Base-by-base conservation (phyloP, 1,140 invertebrate species). In the Drosophila grimshawi region DNA sequence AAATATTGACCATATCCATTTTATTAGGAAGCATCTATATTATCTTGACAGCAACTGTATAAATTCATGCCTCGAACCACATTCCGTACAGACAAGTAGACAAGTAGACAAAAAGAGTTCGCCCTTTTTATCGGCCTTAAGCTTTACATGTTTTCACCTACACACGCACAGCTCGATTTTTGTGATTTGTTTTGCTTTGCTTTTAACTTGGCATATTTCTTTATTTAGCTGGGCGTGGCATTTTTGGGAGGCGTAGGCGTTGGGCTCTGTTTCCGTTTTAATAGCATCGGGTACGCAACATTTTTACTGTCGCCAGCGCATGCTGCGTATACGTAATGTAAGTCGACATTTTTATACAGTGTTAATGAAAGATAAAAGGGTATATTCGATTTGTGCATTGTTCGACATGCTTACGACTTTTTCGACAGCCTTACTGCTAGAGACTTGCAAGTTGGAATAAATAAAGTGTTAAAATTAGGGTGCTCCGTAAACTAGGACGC, bases 291-390 rank as follows among this genome's bases (percentile, higher is more conserved):
- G 64, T 80, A 72, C 49, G 79, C 80, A 81, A 66, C 73, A 80
- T 86, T 64, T 33, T 64, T 79, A 64, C 82, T 77, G 76, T 88
- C 76, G 65, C 70, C 74, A 55, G 70, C 64, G 35, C 61, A 55
- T 68, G 52, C 68, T 80, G 83, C 83, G 82, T 86, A 86, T 86
- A 88, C 82, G 82, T 82, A 86, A 88, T 86, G 61, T 35, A 48
- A 19, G 56, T 57, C 49, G 59, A 32, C 19, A 46, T 45, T 56
- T 19, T 19, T 19, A 19, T 19, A 1, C 19, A 19, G 19, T 19
- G 19, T 0, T 19, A 19, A 19, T 1, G 19, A 19, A 19, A 1
- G 19, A 19, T 19, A 19, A 19, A 19, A 0, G 19, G 19, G 19
- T 19, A 19, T 19, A 19, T 19, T 19, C 1, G 19, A 19, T 19